A percentile compares a stretch with the other conserved stretches of the same genome.
Conservation (phyloP, 2,113 vertebrate species). For the Hippolais icterina region DNA sequence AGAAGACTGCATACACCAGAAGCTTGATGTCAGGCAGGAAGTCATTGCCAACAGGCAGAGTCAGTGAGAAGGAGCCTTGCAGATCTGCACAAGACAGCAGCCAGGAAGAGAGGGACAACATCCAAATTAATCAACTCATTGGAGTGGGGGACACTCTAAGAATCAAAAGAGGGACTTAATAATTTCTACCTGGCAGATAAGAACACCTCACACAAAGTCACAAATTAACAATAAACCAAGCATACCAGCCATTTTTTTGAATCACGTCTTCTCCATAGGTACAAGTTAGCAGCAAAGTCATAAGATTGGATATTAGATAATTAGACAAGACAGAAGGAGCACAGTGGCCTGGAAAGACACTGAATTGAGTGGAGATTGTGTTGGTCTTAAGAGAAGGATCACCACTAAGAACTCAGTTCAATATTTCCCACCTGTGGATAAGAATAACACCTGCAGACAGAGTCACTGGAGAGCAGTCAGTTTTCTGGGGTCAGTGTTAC, state of each 20-base stretch:
- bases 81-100: neutral
- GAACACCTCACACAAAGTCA: neutral
- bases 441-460: neutral
- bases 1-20: conserved; percentile 42
- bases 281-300: neutral
- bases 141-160: neutral
- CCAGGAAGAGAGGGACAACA: neutral
- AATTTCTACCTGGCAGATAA: neutral
- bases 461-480: neutral
- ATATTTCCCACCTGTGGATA: neutral
- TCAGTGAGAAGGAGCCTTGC: conserved; percentile 48
- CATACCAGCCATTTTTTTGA: neutral
- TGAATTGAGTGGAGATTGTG: neutral
- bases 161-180: neutral
- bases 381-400: neutral
- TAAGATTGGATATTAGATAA: neutral
- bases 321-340: neutral
- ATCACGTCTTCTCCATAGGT: neutral
- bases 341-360: neutral
- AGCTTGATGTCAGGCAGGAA: conserved; percentile 23
- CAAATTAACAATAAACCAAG: neutral
- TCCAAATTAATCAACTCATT: neutral
- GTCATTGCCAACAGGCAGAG: neutral
- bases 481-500: neutral
- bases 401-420: neutral